Base-by-base conservation (phyloP, 2,113 vertebrate species). In the Megaceryle torquata region DNA sequence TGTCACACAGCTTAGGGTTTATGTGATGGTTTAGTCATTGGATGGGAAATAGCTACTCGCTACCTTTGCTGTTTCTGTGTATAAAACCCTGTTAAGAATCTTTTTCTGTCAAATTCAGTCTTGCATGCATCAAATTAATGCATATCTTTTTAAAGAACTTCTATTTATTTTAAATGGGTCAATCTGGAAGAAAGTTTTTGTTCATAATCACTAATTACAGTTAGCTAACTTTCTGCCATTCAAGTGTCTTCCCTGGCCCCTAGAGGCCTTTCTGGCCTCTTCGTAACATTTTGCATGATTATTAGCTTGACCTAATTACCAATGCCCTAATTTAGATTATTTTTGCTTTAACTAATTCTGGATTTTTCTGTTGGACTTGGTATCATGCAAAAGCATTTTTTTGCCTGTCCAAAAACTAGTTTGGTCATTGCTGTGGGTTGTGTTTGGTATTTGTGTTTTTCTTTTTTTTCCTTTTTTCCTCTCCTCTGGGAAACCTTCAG, bases 231-330 rank as follows among this genome's bases (percentile, higher is more conserved):
- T 93, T 93, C 80, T 94, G 53, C 90, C 41, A 63, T 94, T 92
- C 61, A 4, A 33, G 44, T 46, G 67, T 91, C 86, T 96, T 94
- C 86, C 17, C 17, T 50, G 82, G 79, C 48, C 91, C 82, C 79
- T 2, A 1, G 88, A 88, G 93, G 86, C 76, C 35, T 78, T 60
- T 35, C 69, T 84, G 60, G 76, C 83, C 86, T 87, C 88, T 81
- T 94, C 31, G 0, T 74, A 84, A 37, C 13, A 1, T 93, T 95
- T 95, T 93, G 72, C 69, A 43, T 79, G 89, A 85, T 82, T 95
- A 85, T 96, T 93, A 96, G 65, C 77, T 93, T 96, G 96, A 92
- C 95, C 96, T 89, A 96, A 94, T 96, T 97, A 91, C 61, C 59
- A 15, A 24, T 59, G 81, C 82, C 86, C 88, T 94, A 85, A 92